A percentile compares a stretch with the other conserved stretches of the same genome.
These are phyloP conservation scores for Trachelus troglodyta DNA, from an alignment of 2,888 invertebrate genomes.

Conservation along the genomic window DNA sequence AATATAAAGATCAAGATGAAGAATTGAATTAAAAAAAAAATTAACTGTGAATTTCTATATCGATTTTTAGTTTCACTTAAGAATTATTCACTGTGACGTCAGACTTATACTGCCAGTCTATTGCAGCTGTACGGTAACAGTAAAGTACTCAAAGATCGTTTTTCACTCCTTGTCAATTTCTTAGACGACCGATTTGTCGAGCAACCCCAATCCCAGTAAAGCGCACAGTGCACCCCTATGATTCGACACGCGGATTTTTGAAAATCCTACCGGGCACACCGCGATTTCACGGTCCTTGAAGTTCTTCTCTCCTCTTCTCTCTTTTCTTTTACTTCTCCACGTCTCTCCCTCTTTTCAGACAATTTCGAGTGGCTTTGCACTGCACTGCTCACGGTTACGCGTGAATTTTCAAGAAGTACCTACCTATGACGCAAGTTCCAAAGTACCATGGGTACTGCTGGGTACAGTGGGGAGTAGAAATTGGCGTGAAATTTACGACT, in stretches of 20 bases:
- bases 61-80: too few species aligned
- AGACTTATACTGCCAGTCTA: background rate
- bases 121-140: background rate
- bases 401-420: background rate
- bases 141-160: background rate
- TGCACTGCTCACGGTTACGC: background rate
- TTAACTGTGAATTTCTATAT: too few species aligned
- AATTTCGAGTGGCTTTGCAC: constrained; percentile 1
- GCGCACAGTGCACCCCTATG: constrained; percentile 20
- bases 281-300: constrained; percentile 8
- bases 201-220: background rate
- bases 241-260: constrained; percentile 23
- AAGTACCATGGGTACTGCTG: background rate
- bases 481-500: constrained; percentile 27
- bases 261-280: constrained; percentile 10
- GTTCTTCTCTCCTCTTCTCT: constrained; percentile 12
- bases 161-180: background rate
- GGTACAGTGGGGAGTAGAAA: background rate
- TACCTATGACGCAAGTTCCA: constrained; percentile 1
- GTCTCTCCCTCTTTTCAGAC: constrained; percentile 13
- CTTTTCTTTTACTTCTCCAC: constrained; percentile 12
- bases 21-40: too few species aligned
- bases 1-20: background rate
- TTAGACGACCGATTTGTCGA: constrained; percentile 5
- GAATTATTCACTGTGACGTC: background rate